Conservation (phyloP, 2,113 vertebrate genomes). For the Myanophis thanlyinensis region DNA sequence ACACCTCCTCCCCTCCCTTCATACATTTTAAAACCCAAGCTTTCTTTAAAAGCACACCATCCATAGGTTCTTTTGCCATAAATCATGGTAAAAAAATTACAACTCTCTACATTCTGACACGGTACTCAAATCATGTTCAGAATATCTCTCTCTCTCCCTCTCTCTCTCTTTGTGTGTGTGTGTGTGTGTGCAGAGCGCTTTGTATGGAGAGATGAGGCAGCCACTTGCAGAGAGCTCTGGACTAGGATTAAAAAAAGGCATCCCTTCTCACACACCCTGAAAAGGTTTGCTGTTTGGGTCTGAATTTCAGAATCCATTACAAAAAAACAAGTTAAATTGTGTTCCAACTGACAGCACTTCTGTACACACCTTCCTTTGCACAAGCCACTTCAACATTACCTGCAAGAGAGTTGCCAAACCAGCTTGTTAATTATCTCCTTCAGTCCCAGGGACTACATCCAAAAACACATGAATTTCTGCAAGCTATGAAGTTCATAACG, state of each 20-base stretch:
- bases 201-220: neutral
- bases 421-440: conserved; percentile 10
- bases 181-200: neutral
- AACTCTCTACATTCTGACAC: neutral
- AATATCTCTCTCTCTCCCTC: neutral
- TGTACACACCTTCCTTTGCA: neutral
- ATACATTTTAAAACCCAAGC: neutral
- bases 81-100: neutral
- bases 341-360: neutral
- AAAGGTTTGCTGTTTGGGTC: neutral
- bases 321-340: neutral
- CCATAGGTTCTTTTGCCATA: neutral
- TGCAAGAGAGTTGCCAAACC: conserved; percentile 1
- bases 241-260: no score
- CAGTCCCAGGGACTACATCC: neutral
- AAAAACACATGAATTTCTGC: neutral
- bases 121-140: neutral
- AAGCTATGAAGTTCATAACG: neutral
- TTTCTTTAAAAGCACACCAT: neutral
- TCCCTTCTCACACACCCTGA: neutral
- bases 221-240: neutral
- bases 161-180: neutral
- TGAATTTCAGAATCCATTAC: neutral
- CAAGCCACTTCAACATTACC: neutral
- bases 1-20: neutral